Conservation (phyloP, 2,888 invertebrate species). For the Cylloceria caligata region DNA sequence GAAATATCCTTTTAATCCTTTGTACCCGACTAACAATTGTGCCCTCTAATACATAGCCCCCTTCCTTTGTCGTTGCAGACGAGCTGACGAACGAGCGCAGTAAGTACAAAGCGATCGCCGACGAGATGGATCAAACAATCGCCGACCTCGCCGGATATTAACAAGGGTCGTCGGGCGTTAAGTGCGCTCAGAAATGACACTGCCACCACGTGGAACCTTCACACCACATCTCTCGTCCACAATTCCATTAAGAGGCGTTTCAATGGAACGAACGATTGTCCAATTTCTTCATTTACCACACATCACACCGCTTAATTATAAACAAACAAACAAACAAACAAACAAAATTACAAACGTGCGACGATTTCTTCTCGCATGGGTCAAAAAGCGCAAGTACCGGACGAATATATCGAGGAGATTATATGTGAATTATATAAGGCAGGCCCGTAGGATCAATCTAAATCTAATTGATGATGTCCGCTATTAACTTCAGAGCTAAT, state of each 20-base stretch:
- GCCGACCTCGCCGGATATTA: constrained; percentile 97
- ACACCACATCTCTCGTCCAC: constrained; percentile 61
- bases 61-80: constrained; percentile 87
- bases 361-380: constrained; percentile 50
- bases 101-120: constrained; percentile 99
- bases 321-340: constrained; percentile 30
- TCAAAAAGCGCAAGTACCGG: constrained; percentile 13
- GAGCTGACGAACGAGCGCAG: constrained; percentile 96
- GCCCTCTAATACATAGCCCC: constrained; percentile 75
- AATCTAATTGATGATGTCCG: constrained; percentile 38
- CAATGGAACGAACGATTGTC: constrained; percentile 57
- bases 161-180: constrained; percentile 72
- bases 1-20: constrained; percentile 61
- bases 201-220: constrained; percentile 71
- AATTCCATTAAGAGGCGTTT: constrained; percentile 49
- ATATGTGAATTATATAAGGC: constrained; percentile 15
- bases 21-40: constrained; percentile 66
- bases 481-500: constrained; percentile 25
- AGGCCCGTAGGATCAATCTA: constrained; percentile 2
- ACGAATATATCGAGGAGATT: constrained; percentile 18
- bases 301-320: constrained; percentile 55
- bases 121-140: constrained; percentile 98
- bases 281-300: constrained; percentile 56
- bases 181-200: constrained; percentile 70
- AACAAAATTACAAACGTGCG: constrained; percentile 14